A percentile compares a stretch with the other conserved stretches of the same genome.
These are phyloP conservation scores for Dicycla oo DNA, from an alignment of 2,888 invertebrate species.

Conservation along the genomic window DNA sequence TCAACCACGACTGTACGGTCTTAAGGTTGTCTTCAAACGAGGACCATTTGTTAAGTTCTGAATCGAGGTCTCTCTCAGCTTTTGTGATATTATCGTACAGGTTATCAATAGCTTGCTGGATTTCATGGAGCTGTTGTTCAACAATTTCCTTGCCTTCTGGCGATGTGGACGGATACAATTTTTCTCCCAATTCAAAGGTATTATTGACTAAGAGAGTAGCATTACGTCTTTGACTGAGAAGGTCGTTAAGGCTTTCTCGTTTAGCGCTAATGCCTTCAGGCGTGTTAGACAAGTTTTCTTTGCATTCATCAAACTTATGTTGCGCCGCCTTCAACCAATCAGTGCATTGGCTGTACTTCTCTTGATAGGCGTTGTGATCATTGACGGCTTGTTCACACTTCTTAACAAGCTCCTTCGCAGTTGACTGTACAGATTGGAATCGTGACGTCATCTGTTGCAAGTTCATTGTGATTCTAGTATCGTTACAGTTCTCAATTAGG, in stretches of 20 bases:
- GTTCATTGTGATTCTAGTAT: conserved; percentile 96
- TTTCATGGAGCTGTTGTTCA: conserved; percentile 95
- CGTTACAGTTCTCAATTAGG: conserved; percentile 95
- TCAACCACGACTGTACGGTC: conserved; percentile 94
- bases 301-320: conserved; percentile 92
- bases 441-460: conserved; percentile 97
- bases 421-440: conserved; percentile 97
- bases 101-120: conserved; percentile 95
- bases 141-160: conserved; percentile 96
- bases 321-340: conserved; percentile 95
- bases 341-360: conserved; percentile 95
- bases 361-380: conserved; percentile 95
- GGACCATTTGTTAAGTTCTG: conserved; percentile 96
- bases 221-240: conserved; percentile 94
- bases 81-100: conserved; percentile 95
- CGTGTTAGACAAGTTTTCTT: conserved; percentile 91
- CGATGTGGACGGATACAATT: conserved; percentile 96
- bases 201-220: conserved; percentile 94
- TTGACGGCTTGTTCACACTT: conserved; percentile 97
- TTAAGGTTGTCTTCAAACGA: conserved; percentile 97
- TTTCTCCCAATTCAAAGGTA: conserved; percentile 96
- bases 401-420: conserved; percentile 96
- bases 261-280: conserved; percentile 93
- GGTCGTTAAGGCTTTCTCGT: conserved; percentile 93
- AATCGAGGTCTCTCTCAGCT: conserved; percentile 95